Base-by-base conservation (phyloP, 35 echinoderm and acorn worm genomes). In the Hemicentrotus pulcherrimus region DNA sequence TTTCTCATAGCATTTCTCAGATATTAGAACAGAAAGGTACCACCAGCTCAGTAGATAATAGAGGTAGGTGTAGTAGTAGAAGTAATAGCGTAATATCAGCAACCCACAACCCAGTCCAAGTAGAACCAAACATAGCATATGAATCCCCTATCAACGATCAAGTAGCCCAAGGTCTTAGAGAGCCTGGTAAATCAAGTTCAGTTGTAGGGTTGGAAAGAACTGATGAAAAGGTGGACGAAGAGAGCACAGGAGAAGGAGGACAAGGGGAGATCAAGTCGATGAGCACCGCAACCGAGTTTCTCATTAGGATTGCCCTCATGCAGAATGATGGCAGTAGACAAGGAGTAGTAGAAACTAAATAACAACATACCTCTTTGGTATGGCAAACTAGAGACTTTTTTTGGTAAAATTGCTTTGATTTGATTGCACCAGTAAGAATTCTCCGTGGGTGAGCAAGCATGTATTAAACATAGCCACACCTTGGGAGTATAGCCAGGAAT, bases 1-100 rank as follows among this genome's bases (percentile, higher is more conserved):
- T 93, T 31, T 93, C 91, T 31, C 91, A 93, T 58, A 93, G 91
- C 46, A 93, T 93, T 58, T 93, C 91, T 31, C 91, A 93, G 31
- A 93, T 93, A 15, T n/a, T 93, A 13, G 91, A 93, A 58, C 46
- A 58, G 48, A 93, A 58, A 47, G 30, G 91, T 58, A 28, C 32
- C n/a, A 31, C 46, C 48, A 93, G 48, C 46, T 93, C 47, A 12
- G 91, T 58, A 47, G 91, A 93, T 31, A 22, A 4, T 93, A 47
- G 91, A 32, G 28, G 46, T 6, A 93, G 91, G 48, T 93, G 32
- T 31, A 90, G 9, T 24, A 90, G 88, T 90, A 45, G 88, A 45
- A 90, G 88, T 46, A 90, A 30, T 28, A 47, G 32, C 12, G 65
- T 78, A 41, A 90, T 33, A 90, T 90, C 88, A 90, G 46, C 88